Percentiles rank a stretch among this genome's conserved stretches.
Evolutionary conservation across 2,113 vertebrate genomes (phyloP).

Genomic region (Phasianus colchicus): DNA sequence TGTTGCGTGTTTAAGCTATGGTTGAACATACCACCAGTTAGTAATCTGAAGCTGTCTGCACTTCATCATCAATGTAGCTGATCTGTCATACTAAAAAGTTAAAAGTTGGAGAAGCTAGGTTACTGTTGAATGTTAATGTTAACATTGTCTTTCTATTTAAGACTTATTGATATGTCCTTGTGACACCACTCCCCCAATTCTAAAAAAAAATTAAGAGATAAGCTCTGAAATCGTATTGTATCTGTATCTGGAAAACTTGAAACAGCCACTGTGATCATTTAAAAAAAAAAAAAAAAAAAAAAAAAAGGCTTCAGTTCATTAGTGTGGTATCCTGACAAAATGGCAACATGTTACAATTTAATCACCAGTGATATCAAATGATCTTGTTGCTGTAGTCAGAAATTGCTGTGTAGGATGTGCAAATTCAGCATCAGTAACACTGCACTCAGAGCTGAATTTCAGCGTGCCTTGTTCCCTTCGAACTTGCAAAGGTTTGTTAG

Average conservation of each 20-base stretch:
- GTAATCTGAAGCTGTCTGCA: background rate
- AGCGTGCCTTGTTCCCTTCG: background rate
- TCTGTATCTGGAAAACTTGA: background rate
- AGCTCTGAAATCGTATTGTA: fast-evolving
- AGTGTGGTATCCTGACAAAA: background rate
- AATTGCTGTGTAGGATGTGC: conserved; percentile 7
- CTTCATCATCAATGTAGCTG: background rate
- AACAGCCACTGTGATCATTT: background rate
- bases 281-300: background rate
- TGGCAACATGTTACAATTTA: background rate
- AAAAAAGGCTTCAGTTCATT: background rate
- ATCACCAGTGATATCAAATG: background rate
- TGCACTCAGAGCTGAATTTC: background rate
- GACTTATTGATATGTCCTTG: background rate
- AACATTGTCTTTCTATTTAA: background rate
- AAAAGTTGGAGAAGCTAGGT: background rate
- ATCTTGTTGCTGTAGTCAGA: conserved; percentile 9
- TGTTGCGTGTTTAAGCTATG: background rate
- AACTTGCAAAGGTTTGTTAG: background rate
- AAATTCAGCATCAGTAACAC: background rate
- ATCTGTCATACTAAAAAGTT: background rate
- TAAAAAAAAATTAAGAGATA: too few species aligned
- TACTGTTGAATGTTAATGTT: background rate
- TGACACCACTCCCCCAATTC: fast-evolving
- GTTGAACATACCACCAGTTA: background rate